These are phyloP conservation scores for Epinephelus lanceolatus DNA, from an alignment of 2,113 vertebrate species.

Conservation along the genomic window DNA sequence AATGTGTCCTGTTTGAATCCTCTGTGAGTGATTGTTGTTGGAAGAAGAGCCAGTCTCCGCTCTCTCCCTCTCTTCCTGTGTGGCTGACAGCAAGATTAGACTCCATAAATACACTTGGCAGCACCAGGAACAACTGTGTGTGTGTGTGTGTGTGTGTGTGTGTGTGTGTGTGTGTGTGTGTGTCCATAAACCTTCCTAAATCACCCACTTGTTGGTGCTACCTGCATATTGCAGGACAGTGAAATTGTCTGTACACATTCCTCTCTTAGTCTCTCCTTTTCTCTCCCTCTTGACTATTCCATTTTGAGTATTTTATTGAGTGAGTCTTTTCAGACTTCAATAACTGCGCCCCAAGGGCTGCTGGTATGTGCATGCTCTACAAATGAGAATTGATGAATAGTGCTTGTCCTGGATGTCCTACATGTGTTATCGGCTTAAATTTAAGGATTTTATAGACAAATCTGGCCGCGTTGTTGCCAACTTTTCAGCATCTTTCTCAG, in stretches of 20 bases:
- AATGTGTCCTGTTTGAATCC: constrained; percentile 70
- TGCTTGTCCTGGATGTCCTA: constrained; percentile 44
- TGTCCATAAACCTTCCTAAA: constrained; percentile 46
- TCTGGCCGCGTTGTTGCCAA: not conserved
- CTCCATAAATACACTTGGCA: constrained; percentile 78
- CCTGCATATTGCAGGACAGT: constrained; percentile 25
- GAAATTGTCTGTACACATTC: constrained; percentile 8
- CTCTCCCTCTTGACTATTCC: constrained; percentile 16
- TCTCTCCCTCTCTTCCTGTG: constrained; percentile 63
- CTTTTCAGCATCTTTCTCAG: constrained; percentile 1
- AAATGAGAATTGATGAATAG: constrained; percentile 68
- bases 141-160: constrained; percentile 34
- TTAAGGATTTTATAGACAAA: constrained; percentile 25
- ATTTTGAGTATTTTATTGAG: constrained; percentile 42
- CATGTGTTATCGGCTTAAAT: constrained; percentile 42
- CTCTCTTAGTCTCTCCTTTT: not conserved
- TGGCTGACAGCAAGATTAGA: constrained; percentile 74
- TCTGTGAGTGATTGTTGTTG: constrained; percentile 68
- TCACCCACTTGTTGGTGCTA: constrained; percentile 51
- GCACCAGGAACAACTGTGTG: constrained; percentile 44
- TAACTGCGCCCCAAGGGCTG: constrained; percentile 38
- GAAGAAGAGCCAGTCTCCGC: constrained; percentile 51
- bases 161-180: constrained; percentile 27
- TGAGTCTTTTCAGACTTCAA: constrained; percentile 36
- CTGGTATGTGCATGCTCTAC: constrained; percentile 42